Conservation (phyloP, 2,113 vertebrate genomes). For the Callochromis pleurospilus region DNA sequence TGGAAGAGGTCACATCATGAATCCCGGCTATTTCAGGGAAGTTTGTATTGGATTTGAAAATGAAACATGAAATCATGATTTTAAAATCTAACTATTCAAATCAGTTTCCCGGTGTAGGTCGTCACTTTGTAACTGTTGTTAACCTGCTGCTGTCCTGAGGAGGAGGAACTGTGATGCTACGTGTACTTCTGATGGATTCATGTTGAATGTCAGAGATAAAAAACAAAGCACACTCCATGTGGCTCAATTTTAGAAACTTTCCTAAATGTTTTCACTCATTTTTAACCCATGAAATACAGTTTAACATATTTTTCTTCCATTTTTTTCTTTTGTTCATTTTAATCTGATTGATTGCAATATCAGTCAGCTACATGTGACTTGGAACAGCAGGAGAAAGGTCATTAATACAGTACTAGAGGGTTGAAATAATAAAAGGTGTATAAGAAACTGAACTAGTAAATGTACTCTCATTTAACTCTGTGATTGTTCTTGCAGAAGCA, state of each 20-base stretch:
- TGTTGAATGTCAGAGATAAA: not conserved
- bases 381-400: accelerated
- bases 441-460: accelerated
- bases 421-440: accelerated
- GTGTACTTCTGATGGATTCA: accelerated
- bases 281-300: not conserved
- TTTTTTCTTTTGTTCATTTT: accelerated
- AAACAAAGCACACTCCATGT: not conserved
- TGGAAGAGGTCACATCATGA: not conserved
- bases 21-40: accelerated
- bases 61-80: accelerated
- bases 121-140: not conserved
- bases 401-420: not conserved
- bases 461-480: not conserved
- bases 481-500: accelerated
- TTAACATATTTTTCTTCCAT: too few relatives aligned
- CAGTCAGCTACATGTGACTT: accelerated
- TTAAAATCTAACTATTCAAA: not conserved
- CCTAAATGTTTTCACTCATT: accelerated
- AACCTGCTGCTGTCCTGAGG: not conserved
- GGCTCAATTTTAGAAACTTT: not conserved
- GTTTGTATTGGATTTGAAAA: not conserved
- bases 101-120: accelerated
- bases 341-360: not conserved
- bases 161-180: not conserved